Base-by-base conservation (phyloP, 2,888 invertebrate genomes). In the Heliconius ismenius region DNA sequence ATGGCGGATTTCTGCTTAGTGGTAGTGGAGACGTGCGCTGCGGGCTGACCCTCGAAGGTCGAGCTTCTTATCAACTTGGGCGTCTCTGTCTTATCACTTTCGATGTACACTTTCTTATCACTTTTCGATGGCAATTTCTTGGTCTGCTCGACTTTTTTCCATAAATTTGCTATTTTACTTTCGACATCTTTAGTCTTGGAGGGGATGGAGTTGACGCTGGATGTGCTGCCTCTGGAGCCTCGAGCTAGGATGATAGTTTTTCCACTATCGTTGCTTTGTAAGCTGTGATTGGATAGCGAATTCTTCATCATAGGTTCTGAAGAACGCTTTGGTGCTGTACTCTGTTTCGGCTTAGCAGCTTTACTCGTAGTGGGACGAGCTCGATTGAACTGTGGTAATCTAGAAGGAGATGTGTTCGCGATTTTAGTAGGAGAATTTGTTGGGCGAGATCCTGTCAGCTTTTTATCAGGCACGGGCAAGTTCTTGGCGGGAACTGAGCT, bases 161-260 rank as follows among this genome's bases (percentile, higher is more conserved):
- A 97, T 24, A 98, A 89, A 83, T 95, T 96, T 0, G 97, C 97
- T 75, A 98, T 97, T 88, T 97, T 97, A 87, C 97, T 97, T 18
- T 96, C 96, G 1, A 96, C 95, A 81, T 96, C 96, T 88, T 96
- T 96, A 24, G 94, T 88, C 81, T 93, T 95, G 0, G 95, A 94
- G 21, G 95, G 92, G 76, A 95, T 95, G 0, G 95, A 95, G 86
- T 96, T 96, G 77, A 96, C 95, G 83, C 95, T 95, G 1, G 96
- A 95, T 0, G 91, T 89, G 84, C 93, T 93, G 18, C 94, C 92
- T 76, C 92, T 82, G 4, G 91, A 92, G 68, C 87, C 86, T 1
- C 90, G 89, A 15, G 89, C 91, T 76, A 93, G 82, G 1, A 92
- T 92, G 69, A 92, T 87, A 26, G 92, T 94, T 80, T 91, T 93